These are phyloP conservation scores for Temnothorax rugatulus DNA, from an alignment of 2,888 invertebrate species.

Conservation along the genomic window DNA sequence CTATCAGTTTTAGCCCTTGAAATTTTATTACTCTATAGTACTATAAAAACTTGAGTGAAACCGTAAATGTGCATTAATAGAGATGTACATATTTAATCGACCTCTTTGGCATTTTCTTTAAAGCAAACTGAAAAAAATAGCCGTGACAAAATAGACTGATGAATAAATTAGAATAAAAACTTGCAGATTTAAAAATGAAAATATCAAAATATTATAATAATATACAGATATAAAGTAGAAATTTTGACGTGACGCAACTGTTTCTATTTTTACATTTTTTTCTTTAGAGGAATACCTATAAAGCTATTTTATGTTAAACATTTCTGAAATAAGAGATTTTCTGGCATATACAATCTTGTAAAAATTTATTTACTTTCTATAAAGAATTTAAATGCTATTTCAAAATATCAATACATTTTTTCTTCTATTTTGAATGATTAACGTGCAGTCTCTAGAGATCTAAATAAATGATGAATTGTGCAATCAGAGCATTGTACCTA, in stretches of 20 bases:
- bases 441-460: neutral
- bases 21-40: neutral
- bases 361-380: neutral
- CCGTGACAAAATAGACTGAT: neutral
- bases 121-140: neutral
- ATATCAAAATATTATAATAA: neutral
- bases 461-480: conserved; percentile 4
- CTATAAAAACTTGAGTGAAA: neutral
- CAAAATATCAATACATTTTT: neutral
- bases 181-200: neutral
- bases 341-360: neutral
- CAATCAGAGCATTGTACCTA: neutral
- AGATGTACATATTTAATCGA: neutral
- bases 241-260: neutral
- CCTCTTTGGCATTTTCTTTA: neutral
- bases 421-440: neutral
- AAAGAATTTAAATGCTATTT: neutral
- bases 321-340: neutral
- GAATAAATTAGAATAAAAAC: neutral
- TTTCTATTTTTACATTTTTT: neutral
- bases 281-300: neutral
- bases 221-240: neutral
- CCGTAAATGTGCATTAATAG: neutral
- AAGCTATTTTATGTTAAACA: neutral
- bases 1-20: conserved; percentile 2